phyloP scores from a whole-genome alignment of 2,888 invertebrate species.

The Chrysodeixis includens region DNA sequence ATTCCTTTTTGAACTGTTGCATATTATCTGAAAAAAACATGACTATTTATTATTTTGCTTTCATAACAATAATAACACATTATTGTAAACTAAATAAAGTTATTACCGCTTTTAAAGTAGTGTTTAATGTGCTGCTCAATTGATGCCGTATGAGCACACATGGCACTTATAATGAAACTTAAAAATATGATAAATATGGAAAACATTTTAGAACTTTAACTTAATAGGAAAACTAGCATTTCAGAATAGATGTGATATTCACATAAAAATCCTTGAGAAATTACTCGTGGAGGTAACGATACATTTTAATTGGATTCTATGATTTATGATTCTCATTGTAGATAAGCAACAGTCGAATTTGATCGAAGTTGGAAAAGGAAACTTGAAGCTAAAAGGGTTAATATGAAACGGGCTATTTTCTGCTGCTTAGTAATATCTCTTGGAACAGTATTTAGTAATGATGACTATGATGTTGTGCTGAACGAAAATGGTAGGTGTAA shows the following conservation, averaged over 20 bases:
- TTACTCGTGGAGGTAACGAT: conserved; percentile 19
- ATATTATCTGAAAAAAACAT: conserved; percentile 60
- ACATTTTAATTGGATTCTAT: conserved; percentile 44
- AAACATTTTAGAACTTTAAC: conserved; percentile 26
- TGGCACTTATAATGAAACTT: conserved; percentile 1
- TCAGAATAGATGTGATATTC: conserved; percentile 2
- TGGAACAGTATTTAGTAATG: neutral
- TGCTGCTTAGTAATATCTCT: conserved; percentile 10
- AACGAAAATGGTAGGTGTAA: neutral
- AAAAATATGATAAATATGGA: conserved; percentile 21
- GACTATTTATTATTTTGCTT: too few relatives aligned
- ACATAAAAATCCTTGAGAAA: conserved; percentile 12
- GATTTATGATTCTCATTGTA: conserved; percentile 33
- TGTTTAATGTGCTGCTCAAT: conserved; percentile 10
- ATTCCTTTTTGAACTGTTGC: conserved; percentile 53
- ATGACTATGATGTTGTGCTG: neutral
- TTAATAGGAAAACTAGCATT: neutral
- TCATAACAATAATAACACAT: neutral
- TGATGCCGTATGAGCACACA: neutral
- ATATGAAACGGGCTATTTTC: conserved; percentile 28
- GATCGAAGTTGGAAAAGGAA: conserved; percentile 6
- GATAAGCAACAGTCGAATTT: conserved; percentile 40
- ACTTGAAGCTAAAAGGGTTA: conserved; percentile 5
- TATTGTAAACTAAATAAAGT: too few relatives aligned
- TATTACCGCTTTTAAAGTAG: conserved; percentile 46